Conservation (phyloP, 2,797 vertebrate genomes). For the Acanthornis magna region DNA sequence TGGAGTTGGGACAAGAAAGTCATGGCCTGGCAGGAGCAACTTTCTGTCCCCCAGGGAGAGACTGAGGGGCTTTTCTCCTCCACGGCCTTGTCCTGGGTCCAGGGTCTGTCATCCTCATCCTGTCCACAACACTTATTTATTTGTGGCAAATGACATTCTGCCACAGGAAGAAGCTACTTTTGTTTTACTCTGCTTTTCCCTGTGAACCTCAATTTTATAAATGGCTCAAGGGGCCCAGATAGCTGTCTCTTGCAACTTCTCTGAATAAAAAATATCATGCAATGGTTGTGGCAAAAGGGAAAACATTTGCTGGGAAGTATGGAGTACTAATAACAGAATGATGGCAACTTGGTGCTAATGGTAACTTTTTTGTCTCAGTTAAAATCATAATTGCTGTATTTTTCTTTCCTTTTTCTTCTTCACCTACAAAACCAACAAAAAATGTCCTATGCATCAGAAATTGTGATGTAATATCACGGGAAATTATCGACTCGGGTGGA, state of each 20-base stretch:
- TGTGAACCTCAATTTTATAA: not conserved
- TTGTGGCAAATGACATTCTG: not conserved
- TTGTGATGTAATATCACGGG: not conserved
- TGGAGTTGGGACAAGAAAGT: not conserved
- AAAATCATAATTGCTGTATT: not conserved
- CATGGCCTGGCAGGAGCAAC: fast-evolving
- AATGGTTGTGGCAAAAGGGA: not conserved
- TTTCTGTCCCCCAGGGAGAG: too few species aligned
- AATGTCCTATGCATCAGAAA: not conserved
- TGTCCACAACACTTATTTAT: not conserved
- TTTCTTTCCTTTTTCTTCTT: not conserved
- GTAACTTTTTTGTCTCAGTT: not conserved
- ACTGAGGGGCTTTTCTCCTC: not conserved
- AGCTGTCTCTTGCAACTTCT: not conserved
- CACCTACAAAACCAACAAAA: not conserved
- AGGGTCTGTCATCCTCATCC: not conserved
- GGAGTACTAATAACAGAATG: not conserved
- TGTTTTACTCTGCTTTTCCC: not conserved
- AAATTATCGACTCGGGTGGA: not conserved
- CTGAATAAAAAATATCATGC: not conserved
- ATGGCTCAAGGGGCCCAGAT: not conserved
- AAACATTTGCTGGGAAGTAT: not conserved
- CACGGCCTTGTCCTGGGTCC: not conserved
- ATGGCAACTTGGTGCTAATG: not conserved
- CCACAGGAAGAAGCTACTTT: not conserved